These are phyloP conservation scores for Coracopsis vasa DNA, from an alignment of 2,113 vertebrate genomes.

Conservation along the genomic window DNA sequence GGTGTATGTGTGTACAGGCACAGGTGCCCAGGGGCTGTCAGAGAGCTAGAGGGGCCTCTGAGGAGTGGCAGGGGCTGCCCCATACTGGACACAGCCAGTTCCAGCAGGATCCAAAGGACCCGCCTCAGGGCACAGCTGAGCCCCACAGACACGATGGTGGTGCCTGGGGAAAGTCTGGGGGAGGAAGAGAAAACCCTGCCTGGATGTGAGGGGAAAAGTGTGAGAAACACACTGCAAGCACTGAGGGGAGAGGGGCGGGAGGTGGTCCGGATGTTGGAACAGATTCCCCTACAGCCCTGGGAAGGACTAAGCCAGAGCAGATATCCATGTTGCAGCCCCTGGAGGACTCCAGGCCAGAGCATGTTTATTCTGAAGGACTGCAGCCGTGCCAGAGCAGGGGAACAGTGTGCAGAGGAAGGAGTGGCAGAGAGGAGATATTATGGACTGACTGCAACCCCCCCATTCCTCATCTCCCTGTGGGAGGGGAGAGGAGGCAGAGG, in stretches of 20 bases:
- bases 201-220: not conserved
- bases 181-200: not conserved
- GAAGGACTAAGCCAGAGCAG: not conserved
- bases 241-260: not conserved
- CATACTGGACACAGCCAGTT: accelerated
- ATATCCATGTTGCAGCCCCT: not conserved
- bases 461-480: not conserved
- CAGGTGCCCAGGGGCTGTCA: accelerated
- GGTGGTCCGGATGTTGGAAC: not conserved
- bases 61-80: not conserved
- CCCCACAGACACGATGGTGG: not conserved
- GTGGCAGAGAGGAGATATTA: not conserved
- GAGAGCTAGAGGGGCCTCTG: accelerated
- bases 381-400: not conserved
- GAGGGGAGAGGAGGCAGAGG: not conserved
- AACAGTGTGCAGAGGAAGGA: not conserved
- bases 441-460: not conserved
- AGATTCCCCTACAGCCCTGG: not conserved
- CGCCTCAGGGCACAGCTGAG: accelerated
- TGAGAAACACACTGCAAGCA: not conserved
- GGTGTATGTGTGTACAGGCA: accelerated
- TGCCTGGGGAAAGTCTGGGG: not conserved
- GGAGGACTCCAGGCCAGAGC: not conserved
- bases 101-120: not conserved
- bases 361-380: not conserved